Conservation (phyloP, 2,113 vertebrate species). For the Bagarius yarrelli region DNA sequence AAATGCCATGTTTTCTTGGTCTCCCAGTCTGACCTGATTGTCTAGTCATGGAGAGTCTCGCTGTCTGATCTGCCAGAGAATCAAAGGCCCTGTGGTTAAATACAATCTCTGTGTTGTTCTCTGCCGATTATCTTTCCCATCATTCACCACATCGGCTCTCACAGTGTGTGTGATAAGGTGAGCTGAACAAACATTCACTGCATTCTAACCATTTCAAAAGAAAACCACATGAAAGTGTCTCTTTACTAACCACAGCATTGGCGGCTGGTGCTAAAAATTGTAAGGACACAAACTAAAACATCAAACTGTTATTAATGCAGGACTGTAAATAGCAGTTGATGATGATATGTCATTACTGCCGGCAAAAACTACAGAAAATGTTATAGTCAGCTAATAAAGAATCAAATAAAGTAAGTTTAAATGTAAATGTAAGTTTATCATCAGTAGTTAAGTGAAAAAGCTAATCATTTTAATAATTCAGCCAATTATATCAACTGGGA, state of each 20-base stretch:
- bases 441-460: no score
- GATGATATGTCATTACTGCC: no score
- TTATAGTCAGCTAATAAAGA: no score
- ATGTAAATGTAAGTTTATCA: no score
- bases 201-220: constrained; percentile 23
- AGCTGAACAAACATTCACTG: constrained; percentile 33
- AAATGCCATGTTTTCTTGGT: neutral
- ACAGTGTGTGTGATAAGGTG: constrained; percentile 11
- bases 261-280: no score
- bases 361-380: no score
- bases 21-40: constrained; percentile 33
- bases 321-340: no score
- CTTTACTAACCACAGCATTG: neutral
- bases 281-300: no score
- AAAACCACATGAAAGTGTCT: constrained; percentile 9
- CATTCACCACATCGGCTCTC: constrained; percentile 14
- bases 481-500: no score
- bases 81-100: constrained; percentile 16
- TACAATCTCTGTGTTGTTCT: constrained; percentile 6
- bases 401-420: no score
- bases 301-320: no score
- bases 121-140: constrained; percentile 10
- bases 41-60: constrained; percentile 19
- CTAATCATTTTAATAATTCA: no score
- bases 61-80: constrained; percentile 4